A percentile compares a stretch with the other conserved stretches of the same genome.
These are phyloP conservation scores for Torymus aiolomorphi DNA, from an alignment of 2,888 invertebrate species.

Conservation along the genomic window DNA sequence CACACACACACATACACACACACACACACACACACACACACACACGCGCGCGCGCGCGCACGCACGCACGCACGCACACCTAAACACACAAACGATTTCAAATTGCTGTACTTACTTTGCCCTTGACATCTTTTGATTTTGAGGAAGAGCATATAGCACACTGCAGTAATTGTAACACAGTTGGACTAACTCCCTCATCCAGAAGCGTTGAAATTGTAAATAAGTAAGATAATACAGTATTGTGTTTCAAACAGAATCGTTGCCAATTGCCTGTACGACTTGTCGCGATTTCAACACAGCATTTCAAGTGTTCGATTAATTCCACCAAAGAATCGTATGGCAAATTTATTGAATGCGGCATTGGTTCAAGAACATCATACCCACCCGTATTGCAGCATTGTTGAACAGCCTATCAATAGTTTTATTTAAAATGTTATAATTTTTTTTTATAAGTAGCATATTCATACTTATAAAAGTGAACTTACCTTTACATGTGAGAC, in stretches of 20 bases:
- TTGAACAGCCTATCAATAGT: slow-evolving; percentile 75
- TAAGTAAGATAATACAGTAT: slow-evolving; percentile 88
- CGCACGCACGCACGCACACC: no score
- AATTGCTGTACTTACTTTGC: slow-evolving; percentile 61
- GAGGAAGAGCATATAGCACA: slow-evolving; percentile 86
- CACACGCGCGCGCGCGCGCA: no score
- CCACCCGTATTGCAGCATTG: slow-evolving; percentile 79
- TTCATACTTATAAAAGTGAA: slow-evolving; percentile 3
- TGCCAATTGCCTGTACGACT: slow-evolving; percentile 97
- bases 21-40: no score
- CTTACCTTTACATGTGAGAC: slow-evolving; percentile 89
- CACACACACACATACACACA: no score
- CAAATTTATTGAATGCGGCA: slow-evolving; percentile 78
- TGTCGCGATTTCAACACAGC: slow-evolving; percentile 94
- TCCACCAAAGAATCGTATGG: slow-evolving; percentile 95
- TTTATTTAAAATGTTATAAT: slow-evolving; percentile 29
- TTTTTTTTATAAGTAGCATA: background rate
- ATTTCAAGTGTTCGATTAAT: slow-evolving; percentile 95
- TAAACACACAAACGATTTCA: no score
- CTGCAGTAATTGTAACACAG: slow-evolving; percentile 92
- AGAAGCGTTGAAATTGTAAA: slow-evolving; percentile 87
- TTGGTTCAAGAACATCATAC: slow-evolving; percentile 75
- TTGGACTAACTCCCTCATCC: slow-evolving; percentile 94
- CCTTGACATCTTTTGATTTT: slow-evolving; percentile 67
- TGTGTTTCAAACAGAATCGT: slow-evolving; percentile 86